Evolutionary conservation across 2,888 invertebrate species (phyloP), one percentile per base, ranked within the genome.

Genomic region (Nebria brevicollis): DNA sequence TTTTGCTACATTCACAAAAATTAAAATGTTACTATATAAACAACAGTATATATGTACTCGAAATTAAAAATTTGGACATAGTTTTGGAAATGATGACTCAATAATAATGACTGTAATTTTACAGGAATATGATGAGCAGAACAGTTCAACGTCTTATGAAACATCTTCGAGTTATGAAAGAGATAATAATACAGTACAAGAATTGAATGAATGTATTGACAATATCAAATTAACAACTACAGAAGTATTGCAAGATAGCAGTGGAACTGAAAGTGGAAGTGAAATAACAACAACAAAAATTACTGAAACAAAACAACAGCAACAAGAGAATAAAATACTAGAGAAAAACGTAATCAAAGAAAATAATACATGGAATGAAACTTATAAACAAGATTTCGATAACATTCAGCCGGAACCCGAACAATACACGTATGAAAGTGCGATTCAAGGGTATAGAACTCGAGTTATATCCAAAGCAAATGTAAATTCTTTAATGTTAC

Each of bases 391-490:
- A 64, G 75, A 75, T 34, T 26, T 13, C 4, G 64, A 54, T 5
- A 75, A 34, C 66, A 93, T 93, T 87, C 93, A 94, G 72, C 93
- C 94, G 1, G 93, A 94, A 88, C 93, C 93, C 54, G 93, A 95
- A 86, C 95, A 96, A 88, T 96, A 96, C 88, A 96, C 96, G 0
- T 96, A 96, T 88, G 96, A 96, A 89, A 94, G 95, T 85, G 96
- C 96, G 85, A 96, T 96, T 85, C 94, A 96, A 87, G 94, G 95
- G 85, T 96, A 96, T 89, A 94, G 96, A 85, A 94, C 95, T 77
- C 92, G 95, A 84, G 95, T 94, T 73, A 92, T 94, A 85, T 86
- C 86, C 15, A 89, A 87, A 84, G 88, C 88, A 54, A 86, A 88
- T 75, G 85, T 88, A 26, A 87, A 88, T 81, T 87, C 89, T 72